These are phyloP conservation scores for Anthoptus insignis DNA, from an alignment of 2,888 invertebrate species.

Conservation along the genomic window DNA sequence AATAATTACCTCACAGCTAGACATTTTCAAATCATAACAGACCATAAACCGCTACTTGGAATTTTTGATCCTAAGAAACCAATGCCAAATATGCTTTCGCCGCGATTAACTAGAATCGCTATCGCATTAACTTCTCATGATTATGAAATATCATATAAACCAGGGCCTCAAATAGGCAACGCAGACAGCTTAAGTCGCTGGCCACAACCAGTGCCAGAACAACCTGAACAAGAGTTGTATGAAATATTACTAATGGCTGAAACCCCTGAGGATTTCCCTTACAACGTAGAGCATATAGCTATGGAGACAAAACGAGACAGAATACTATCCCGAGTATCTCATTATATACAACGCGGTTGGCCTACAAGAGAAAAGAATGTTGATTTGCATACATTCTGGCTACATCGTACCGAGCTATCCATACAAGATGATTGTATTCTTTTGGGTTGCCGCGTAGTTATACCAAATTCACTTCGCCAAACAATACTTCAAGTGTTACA, in stretches of 20 bases:
- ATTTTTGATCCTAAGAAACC: conserved; percentile 43
- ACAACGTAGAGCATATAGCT: too few species aligned
- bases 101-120: conserved; percentile 46
- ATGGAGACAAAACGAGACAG: conserved; percentile 27
- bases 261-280: too few species aligned
- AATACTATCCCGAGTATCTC: conserved; percentile 21
- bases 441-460: conserved; percentile 31
- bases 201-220: conserved; percentile 15
- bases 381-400: conserved; percentile 31
- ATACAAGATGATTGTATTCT: conserved; percentile 34
- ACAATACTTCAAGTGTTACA: conserved; percentile 32
- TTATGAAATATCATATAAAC: conserved; percentile 46
- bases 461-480: conserved; percentile 19
- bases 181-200: conserved; percentile 39
- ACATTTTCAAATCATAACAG: conserved; percentile 41
- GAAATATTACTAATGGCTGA: too few species aligned
- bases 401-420: conserved; percentile 22
- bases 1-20: conserved; percentile 41
- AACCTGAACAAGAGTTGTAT: too few species aligned
- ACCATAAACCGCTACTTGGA: conserved; percentile 45
- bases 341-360: conserved; percentile 25
- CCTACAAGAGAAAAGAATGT: conserved; percentile 27
- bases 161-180: conserved; percentile 47
- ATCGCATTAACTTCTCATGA: conserved; percentile 45
- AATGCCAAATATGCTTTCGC: conserved; percentile 44